Evolutionary conservation across 1,140 invertebrate species (phyloP).

Genomic region (Musca domestica): DNA sequence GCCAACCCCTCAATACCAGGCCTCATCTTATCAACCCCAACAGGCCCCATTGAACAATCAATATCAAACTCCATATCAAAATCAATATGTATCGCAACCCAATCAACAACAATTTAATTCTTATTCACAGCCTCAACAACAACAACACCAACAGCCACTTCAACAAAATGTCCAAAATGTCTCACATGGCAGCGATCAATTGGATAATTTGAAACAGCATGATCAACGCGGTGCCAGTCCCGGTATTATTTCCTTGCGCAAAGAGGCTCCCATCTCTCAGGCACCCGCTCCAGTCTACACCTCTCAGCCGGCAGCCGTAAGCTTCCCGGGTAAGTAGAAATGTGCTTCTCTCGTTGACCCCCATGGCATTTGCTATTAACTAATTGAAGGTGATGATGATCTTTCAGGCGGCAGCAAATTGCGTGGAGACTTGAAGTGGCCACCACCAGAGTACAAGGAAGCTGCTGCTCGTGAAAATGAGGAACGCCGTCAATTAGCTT

Average conservation of each 20-base stretch:
- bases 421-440: slow-evolving; percentile 82
- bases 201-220: slow-evolving; percentile 32
- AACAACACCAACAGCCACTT: slow-evolving; percentile 32
- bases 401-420: slow-evolving; percentile 68
- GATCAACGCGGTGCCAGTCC: slow-evolving; percentile 49
- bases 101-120: slow-evolving; percentile 32
- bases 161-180: slow-evolving; percentile 44
- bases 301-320: slow-evolving; percentile 68
- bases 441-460: slow-evolving; percentile 70
- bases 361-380: slow-evolving; percentile 1
- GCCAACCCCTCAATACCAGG: slow-evolving; percentile 26
- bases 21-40: slow-evolving; percentile 24
- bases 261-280: slow-evolving; percentile 70
- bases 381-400: slow-evolving; percentile 3
- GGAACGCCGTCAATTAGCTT: slow-evolving; percentile 66
- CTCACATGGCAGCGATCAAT: slow-evolving; percentile 29
- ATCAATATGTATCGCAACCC: slow-evolving; percentile 41
- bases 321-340: slow-evolving; percentile 59
- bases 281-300: slow-evolving; percentile 63
- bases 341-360: not conserved
- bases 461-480: slow-evolving; percentile 71
- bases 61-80: slow-evolving; percentile 22
- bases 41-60: slow-evolving; percentile 19
- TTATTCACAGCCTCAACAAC: slow-evolving; percentile 28
- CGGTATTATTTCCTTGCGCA: slow-evolving; percentile 67